phyloP scores from a whole-genome alignment of 2,888 invertebrate species.

The Drosophila nigricruria region DNA sequence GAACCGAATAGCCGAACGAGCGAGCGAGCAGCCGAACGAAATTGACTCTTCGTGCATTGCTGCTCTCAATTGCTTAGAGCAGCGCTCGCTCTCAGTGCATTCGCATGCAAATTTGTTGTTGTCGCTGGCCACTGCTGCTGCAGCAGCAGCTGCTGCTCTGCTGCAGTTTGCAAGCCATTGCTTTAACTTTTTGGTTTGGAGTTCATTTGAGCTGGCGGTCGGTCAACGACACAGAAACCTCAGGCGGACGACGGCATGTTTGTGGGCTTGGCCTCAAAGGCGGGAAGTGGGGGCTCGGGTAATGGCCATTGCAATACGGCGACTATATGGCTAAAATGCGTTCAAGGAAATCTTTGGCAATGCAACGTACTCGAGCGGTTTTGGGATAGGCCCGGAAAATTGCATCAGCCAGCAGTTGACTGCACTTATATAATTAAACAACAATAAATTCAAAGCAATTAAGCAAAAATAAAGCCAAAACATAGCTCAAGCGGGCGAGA shows the following conservation, averaged over 20 bases:
- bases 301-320: slow-evolving; percentile 30
- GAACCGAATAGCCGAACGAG: slow-evolving; percentile 22
- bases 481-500: slow-evolving; percentile 7
- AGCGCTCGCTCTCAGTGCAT: slow-evolving; percentile 52
- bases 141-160: slow-evolving; percentile 8
- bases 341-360: slow-evolving; percentile 81
- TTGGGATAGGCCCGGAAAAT: slow-evolving; percentile 45
- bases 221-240: slow-evolving; percentile 84
- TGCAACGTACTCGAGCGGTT: slow-evolving; percentile 30
- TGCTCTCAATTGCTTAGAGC: slow-evolving; percentile 47
- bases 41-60: slow-evolving; percentile 24
- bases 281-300: slow-evolving; percentile 1
- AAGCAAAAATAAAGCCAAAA: slow-evolving; percentile 11
- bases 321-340: slow-evolving; percentile 64
- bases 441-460: slow-evolving; percentile 42
- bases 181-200: slow-evolving; percentile 62
- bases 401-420: slow-evolving; percentile 36
- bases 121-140: slow-evolving; percentile 14
- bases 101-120: slow-evolving; percentile 72
- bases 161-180: slow-evolving; percentile 58
- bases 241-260: slow-evolving; percentile 54
- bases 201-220: slow-evolving; percentile 82
- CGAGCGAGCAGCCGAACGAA: slow-evolving; percentile 30
- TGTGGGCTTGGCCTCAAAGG: slow-evolving; percentile 64
- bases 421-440: slow-evolving; percentile 43